Evolutionary conservation across 2,113 vertebrate species (phyloP).

Genomic region (Aspidoscelis tigris): DNA sequence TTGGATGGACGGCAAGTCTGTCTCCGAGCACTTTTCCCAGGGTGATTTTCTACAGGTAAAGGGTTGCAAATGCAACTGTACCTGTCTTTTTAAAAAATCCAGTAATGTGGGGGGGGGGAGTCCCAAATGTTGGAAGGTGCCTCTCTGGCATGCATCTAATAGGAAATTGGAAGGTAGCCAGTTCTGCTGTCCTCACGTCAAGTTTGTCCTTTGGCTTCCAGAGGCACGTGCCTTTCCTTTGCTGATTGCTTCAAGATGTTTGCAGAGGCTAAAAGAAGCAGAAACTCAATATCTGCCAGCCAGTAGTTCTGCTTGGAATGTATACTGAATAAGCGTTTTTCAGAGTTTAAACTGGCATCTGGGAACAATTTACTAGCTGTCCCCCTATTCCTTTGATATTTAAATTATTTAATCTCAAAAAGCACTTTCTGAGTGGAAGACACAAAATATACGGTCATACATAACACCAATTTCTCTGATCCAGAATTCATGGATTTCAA

Average conservation of each 20-base stretch:
- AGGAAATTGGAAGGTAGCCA: slow-evolving; percentile 2
- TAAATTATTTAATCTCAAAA: slow-evolving; percentile 8
- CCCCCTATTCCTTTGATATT: background rate
- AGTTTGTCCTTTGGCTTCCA: slow-evolving; percentile 16
- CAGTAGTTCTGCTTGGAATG: slow-evolving; percentile 29
- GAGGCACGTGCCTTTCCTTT: background rate
- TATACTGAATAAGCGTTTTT: slow-evolving; percentile 44
- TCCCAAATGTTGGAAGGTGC: too few relatives aligned
- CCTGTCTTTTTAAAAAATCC: too few relatives aligned
- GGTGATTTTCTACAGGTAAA: too few relatives aligned
- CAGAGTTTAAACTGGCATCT: slow-evolving; percentile 30
- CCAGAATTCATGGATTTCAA: background rate
- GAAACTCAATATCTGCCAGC: slow-evolving; percentile 50
- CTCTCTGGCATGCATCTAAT: background rate
- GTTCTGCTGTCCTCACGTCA: background rate
- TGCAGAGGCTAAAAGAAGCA: slow-evolving; percentile 11
- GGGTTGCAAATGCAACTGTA: too few relatives aligned
- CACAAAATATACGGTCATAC: background rate
- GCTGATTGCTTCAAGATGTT: slow-evolving; percentile 69
- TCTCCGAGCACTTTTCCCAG: too few relatives aligned
- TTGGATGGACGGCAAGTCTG: too few relatives aligned
- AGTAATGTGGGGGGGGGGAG: too few relatives aligned
- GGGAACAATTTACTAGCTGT: slow-evolving; percentile 23
- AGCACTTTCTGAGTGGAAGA: background rate
- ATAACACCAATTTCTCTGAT: background rate